Evolutionary conservation across 2,888 invertebrate genomes (phyloP), one percentile per base, ranked within the genome.

Genomic region (Thyatira batis): DNA sequence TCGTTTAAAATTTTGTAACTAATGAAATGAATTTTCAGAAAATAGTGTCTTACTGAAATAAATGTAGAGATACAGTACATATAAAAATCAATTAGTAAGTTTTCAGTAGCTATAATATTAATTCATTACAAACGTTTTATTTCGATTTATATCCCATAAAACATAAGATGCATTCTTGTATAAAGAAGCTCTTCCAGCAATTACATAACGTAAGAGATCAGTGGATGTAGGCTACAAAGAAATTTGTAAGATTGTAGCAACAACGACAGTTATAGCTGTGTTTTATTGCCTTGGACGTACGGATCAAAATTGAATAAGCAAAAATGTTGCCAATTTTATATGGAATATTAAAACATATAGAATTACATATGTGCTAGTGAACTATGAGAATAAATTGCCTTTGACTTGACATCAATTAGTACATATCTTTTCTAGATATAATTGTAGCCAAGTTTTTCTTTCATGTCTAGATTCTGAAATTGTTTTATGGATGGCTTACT

Each of bases 231-330:
- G 33, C 48, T 9, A 48, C 27, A 48, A 27, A 48, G 48, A 23
- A 48, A 39, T 39, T 45, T 48, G 48, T 28, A 48, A 27, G 48
- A 48, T 48, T 48, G 48, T 27, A 48, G 39, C 48, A 48, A 48
- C 48, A 48, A 48, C 20, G 48, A 48, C 48, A 48, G 28, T 48
- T 48, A 48, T 48, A 27, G 27, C 48, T 48, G 27, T 48, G 20
- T 48, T 48, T 48, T 48, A 48, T 48, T 48, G 48, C 48, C 20
- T 10, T 4, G 21, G 48, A 27, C 48, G 48, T 48, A 48, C n/a
- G 48, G 27, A 28, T 48, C 48, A 48, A 48, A 48, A 48, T 48
- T 48, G 48, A 48, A 48, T 48, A 48, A 48, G 48, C 48, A 27
- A 48, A 48, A 46, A 27, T 27, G 48, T 27, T 17, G 27, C 27